phyloP scores from a whole-genome alignment of 2,113 vertebrate genomes.

The Trematomus loennbergii region DNA sequence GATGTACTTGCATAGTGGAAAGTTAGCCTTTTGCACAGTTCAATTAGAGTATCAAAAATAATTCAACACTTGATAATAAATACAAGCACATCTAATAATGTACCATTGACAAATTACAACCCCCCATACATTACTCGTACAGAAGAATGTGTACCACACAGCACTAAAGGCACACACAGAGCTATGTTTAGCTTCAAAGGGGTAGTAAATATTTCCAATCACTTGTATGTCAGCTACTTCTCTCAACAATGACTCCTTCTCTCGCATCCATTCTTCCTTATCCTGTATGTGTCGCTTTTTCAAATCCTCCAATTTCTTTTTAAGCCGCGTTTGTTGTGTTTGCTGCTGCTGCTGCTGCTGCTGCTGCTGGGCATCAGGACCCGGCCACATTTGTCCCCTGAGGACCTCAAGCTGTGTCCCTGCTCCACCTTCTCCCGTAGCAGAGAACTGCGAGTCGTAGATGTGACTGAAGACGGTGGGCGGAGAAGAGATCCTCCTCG shows the following conservation, averaged over 20 bases:
- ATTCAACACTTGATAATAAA: not conserved
- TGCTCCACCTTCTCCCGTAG: slow-evolving; percentile 46
- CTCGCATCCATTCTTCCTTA: slow-evolving; percentile 80
- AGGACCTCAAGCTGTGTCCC: slow-evolving; percentile 58
- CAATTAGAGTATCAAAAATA: not conserved
- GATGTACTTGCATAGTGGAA: not conserved
- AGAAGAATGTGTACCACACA: not conserved
- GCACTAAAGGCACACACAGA: not conserved
- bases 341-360: slow-evolving; percentile 47
- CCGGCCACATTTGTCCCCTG: slow-evolving; percentile 68
- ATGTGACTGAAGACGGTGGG: slow-evolving; percentile 74
- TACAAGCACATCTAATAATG: too few species aligned
- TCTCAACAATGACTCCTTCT: slow-evolving; percentile 84
- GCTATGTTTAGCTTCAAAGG: not conserved
- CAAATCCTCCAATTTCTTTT: slow-evolving; percentile 80
- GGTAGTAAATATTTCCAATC: slow-evolving; percentile 43
- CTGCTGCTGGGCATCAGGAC: slow-evolving; percentile 53
- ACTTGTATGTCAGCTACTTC: slow-evolving; percentile 86
- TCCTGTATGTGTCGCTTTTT: slow-evolving; percentile 81
- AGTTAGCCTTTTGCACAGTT: not conserved
- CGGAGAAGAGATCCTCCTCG: slow-evolving; percentile 77
- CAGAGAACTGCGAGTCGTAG: slow-evolving; percentile 59
- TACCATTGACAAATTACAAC: not conserved
- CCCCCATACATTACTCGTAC: not conserved
- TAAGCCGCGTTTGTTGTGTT: slow-evolving; percentile 73